phyloP scores from a whole-genome alignment of 2,797 vertebrate species.

The Brotula barbata region DNA sequence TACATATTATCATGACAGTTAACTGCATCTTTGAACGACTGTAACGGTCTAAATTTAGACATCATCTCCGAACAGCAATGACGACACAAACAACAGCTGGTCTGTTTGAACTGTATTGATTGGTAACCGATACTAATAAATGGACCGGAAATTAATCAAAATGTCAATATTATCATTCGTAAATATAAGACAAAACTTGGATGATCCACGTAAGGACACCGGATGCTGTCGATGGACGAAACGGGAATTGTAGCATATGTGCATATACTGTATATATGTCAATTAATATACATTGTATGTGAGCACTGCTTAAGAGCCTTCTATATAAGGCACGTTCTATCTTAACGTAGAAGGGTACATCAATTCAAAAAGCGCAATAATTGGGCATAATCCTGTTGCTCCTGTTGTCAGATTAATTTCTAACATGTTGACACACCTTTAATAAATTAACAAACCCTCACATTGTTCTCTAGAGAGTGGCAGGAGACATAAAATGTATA shows the following conservation, averaged over 20 bases:
- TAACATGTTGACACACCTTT: too few relatives aligned
- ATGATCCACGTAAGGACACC: not conserved
- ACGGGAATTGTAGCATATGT: not conserved
- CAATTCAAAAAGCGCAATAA: conserved; percentile 13
- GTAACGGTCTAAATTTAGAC: conserved; percentile 33
- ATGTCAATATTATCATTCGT: conserved; percentile 8
- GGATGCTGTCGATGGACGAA: not conserved
- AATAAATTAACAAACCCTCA: too few relatives aligned
- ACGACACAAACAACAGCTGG: conserved; percentile 18
- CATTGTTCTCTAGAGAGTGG: conserved; percentile 26
- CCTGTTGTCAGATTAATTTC: not conserved
- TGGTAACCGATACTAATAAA: conserved; percentile 21
- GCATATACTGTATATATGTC: not conserved
- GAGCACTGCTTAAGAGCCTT: conserved; percentile 38
- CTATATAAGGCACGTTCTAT: conserved; percentile 47
- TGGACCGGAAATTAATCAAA: conserved; percentile 9
- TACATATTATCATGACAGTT: conserved; percentile 53
- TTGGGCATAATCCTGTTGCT: conserved; percentile 7
- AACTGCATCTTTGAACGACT: conserved; percentile 31
- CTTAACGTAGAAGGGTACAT: conserved; percentile 11
- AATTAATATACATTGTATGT: conserved; percentile 1
- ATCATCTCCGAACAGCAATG: conserved; percentile 28
- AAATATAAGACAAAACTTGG: conserved; percentile 6
- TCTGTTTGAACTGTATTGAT: not conserved
- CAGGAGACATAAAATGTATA: conserved; percentile 38